A percentile compares a stretch with the other conserved stretches of the same genome.
Conservation (phyloP, 1,140 invertebrate genomes). For the Steinernema feltiae region DNA sequence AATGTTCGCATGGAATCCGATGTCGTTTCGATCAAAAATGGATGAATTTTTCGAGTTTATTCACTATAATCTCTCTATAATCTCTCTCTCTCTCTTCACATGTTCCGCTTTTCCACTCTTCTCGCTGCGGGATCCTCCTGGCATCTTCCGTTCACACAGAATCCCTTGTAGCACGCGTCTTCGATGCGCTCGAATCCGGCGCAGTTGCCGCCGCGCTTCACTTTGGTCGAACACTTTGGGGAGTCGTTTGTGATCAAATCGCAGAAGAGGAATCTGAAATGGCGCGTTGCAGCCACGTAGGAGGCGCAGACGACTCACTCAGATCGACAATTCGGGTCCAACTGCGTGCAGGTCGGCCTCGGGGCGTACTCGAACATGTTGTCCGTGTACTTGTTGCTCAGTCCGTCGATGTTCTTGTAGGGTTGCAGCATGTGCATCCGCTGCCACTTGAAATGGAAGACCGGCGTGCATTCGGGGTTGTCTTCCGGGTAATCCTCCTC, state of each 20-base stretch:
- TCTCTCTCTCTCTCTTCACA: neutral
- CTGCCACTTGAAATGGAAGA: conserved; percentile 28
- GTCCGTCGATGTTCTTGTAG: conserved; percentile 45
- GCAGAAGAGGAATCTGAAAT: conserved; percentile 47
- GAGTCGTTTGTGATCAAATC: conserved; percentile 40
- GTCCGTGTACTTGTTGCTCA: conserved; percentile 53
- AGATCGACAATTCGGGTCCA: conserved; percentile 46
- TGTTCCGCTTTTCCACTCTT: neutral
- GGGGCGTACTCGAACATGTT: conserved; percentile 53
- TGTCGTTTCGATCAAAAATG: neutral
- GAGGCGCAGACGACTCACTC: no score
- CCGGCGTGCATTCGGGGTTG: conserved; percentile 27
- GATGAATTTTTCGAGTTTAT: neutral
- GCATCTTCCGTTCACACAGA: neutral
- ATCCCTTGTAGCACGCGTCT: neutral
- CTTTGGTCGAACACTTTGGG: conserved; percentile 48
- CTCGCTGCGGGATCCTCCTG: neutral
- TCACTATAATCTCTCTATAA: neutral
- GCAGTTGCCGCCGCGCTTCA: conserved; percentile 40
- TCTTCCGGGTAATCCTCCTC: conserved; percentile 32
- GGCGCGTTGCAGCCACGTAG: no score
- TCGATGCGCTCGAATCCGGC: conserved; percentile 10
- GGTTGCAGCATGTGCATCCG: conserved; percentile 24
- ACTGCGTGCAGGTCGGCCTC: conserved; percentile 41
- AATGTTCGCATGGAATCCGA: conserved; percentile 33